Percentiles rank a stretch among this genome's conserved stretches.
phyloP scores from a whole-genome alignment of 2,888 invertebrate genomes.

The Charanyca ferruginea region DNA sequence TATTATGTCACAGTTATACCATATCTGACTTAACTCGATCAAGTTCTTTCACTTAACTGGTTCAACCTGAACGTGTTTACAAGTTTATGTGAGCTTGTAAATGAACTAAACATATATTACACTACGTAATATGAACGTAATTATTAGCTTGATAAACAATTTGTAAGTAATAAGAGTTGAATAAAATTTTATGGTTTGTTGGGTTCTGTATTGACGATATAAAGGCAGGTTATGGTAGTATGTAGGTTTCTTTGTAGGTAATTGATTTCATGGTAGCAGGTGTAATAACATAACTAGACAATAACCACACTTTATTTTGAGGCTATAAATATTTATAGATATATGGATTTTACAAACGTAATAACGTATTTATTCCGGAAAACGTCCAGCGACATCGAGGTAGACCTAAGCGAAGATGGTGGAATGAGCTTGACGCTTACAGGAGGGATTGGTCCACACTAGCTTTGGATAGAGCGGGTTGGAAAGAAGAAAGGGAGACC shows the following conservation, averaged over 20 bases:
- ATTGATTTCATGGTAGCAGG: neutral
- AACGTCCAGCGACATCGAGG: no score
- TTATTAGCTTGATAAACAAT: conserved; percentile 27
- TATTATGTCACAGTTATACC: conserved; percentile 57
- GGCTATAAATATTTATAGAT: no score
- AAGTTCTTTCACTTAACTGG: conserved; percentile 54
- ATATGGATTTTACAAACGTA: no score
- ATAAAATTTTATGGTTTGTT: conserved; percentile 36
- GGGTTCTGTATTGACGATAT: neutral
- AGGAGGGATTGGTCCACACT: no score
- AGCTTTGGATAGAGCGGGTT: no score
- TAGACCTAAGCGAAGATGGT: no score
- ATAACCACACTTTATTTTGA: no score
- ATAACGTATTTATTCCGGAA: no score
- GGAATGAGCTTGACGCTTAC: no score
- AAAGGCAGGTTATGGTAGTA: conserved; percentile 9
- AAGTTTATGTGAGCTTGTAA: conserved; percentile 49
- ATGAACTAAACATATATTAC: conserved; percentile 45
- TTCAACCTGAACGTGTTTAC: conserved; percentile 32
- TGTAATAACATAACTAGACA: neutral
- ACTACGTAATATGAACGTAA: conserved; percentile 37
- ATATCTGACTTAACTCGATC: conserved; percentile 56
- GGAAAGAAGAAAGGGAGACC: no score
- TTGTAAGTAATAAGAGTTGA: conserved; percentile 30
- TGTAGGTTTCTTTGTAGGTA: neutral